Evolutionary conservation across 2,113 vertebrate species (phyloP).

Genomic region (Antigone vipio): DNA sequence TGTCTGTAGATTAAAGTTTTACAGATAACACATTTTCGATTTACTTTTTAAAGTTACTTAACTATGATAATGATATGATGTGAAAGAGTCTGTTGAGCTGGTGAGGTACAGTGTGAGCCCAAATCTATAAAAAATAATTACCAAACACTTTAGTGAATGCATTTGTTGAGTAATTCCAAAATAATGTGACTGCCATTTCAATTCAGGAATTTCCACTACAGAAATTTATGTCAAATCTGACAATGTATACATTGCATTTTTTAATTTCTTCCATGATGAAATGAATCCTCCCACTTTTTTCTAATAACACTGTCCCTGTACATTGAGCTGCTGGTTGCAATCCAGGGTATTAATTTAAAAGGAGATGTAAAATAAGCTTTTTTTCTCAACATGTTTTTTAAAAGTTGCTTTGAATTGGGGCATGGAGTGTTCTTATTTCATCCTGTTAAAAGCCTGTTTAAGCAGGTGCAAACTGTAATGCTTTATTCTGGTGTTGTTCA

Average conservation of each 20-base stretch:
- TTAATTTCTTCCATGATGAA: background rate
- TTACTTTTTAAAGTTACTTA: background rate
- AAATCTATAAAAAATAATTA: background rate
- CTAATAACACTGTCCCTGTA: background rate
- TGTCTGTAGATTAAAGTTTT: background rate
- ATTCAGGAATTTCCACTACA: background rate
- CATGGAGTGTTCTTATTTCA: background rate
- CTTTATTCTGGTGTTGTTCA: background rate
- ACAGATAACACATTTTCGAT: background rate
- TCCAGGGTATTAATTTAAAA: background rate
- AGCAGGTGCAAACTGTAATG: background rate
- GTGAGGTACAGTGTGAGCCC: background rate
- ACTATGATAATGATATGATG: background rate
- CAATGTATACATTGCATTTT: background rate
- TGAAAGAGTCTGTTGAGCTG: background rate
- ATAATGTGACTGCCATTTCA: background rate
- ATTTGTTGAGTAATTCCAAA: background rate
- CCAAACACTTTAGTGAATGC: background rate
- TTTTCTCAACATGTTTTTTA: background rate
- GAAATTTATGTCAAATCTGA: background rate
- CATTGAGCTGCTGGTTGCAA: background rate
- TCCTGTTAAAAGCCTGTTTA: background rate
- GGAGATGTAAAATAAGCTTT: background rate
- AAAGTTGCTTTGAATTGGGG: background rate
- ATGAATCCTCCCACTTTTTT: background rate